Evolutionary conservation across 2,113 vertebrate species (phyloP).

Genomic region (Nothocercus julius): DNA sequence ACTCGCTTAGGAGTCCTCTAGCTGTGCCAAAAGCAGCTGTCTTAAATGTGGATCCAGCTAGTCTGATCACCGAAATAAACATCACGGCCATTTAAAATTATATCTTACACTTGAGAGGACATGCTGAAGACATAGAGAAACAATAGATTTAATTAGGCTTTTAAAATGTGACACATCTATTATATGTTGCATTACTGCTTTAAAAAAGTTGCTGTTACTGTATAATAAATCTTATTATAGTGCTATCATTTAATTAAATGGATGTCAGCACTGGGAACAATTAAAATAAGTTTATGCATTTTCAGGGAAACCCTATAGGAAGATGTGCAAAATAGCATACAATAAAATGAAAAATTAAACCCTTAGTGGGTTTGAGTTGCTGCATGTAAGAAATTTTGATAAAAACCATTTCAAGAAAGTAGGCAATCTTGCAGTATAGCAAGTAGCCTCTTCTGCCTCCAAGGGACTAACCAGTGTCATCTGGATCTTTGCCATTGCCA

Average conservation of each 20-base stretch:
- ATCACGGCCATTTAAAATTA: slow-evolving; percentile 10
- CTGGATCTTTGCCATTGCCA: neutral
- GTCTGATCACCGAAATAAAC: slow-evolving; percentile 11
- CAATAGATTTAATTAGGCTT: slow-evolving; percentile 68
- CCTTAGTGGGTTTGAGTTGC: slow-evolving; percentile 27
- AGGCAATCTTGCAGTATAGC: neutral
- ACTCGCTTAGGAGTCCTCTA: neutral
- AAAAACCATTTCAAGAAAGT: slow-evolving; percentile 21
- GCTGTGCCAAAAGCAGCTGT: neutral
- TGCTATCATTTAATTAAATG: slow-evolving; percentile 59
- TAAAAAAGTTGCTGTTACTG: slow-evolving; percentile 18
- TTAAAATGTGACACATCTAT: slow-evolving; percentile 57
- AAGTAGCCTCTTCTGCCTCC: neutral
- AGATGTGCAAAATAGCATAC: slow-evolving; percentile 42
- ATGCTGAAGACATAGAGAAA: slow-evolving; percentile 45
- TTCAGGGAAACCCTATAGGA: slow-evolving; percentile 56
- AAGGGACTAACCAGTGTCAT: neutral
- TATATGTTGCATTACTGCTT: slow-evolving; percentile 47
- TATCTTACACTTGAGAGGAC: slow-evolving; percentile 50
- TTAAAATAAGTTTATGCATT: slow-evolving; percentile 60
- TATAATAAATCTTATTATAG: slow-evolving; percentile 50
- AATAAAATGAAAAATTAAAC: slow-evolving; percentile 42
- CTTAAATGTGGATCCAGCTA: neutral
- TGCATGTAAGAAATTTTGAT: neutral
- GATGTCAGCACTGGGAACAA: slow-evolving; percentile 61